A percentile compares a stretch with the other conserved stretches of the same genome.
Conservation (phyloP, 2,113 vertebrate genomes). For the Catharus minimus region DNA sequence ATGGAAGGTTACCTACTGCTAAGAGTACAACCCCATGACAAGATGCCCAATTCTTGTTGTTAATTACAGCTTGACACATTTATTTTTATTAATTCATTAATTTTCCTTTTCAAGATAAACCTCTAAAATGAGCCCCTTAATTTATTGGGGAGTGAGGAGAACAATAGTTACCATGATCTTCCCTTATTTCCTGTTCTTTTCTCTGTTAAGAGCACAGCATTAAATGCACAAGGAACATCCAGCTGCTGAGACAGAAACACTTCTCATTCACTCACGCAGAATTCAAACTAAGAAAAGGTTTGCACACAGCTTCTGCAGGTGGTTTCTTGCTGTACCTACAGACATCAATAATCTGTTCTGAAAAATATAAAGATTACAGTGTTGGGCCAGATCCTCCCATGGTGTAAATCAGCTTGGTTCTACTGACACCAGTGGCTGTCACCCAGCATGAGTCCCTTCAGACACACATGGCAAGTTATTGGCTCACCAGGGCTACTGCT, state of each 20-base stretch:
- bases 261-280: neutral
- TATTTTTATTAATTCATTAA: conserved; percentile 74
- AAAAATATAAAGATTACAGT: neutral
- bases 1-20: conserved; percentile 58
- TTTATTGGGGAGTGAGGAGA: conserved; percentile 38
- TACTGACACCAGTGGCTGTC: neutral
- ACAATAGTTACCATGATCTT: conserved; percentile 48
- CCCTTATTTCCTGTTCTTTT: conserved; percentile 45
- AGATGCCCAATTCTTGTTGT: conserved; percentile 54
- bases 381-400: neutral
- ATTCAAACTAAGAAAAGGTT: neutral
- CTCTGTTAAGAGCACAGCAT: neutral
- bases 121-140: conserved; percentile 65
- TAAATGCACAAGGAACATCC: neutral
- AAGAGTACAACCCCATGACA: conserved; percentile 47
- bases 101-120: conserved; percentile 33
- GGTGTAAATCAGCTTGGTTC: conserved; percentile 11
- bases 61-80: conserved; percentile 69
- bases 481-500: neutral
- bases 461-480: neutral
- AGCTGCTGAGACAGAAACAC: neutral
- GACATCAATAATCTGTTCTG: neutral
- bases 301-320: neutral
- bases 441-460: neutral
- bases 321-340: neutral